Percentiles rank a stretch among this genome's conserved stretches.
These are phyloP conservation scores for Hemibagrus guttatus DNA, from an alignment of 2,797 vertebrate genomes.

Conservation along the genomic window DNA sequence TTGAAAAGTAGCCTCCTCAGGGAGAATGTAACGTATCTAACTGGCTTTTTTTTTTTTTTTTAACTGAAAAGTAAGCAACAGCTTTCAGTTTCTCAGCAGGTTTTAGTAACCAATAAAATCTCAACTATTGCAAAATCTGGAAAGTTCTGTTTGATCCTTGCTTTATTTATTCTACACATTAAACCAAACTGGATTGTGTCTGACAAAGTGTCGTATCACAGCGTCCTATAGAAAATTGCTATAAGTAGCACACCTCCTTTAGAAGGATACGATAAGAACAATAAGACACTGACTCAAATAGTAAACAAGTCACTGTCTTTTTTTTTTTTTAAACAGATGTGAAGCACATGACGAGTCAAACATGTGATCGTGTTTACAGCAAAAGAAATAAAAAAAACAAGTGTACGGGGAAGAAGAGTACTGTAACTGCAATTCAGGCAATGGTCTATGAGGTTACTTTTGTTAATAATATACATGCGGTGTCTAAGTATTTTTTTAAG, in stretches of 20 bases:
- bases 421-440: background rate
- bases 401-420: background rate
- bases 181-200: background rate
- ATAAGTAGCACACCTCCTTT: background rate
- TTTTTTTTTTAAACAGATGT: background rate
- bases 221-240: background rate
- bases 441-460: background rate
- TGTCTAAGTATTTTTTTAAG: background rate
- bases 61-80: background rate
- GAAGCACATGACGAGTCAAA: background rate
- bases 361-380: background rate
- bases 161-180: no score
- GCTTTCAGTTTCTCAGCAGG: background rate
- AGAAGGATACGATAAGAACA: background rate
- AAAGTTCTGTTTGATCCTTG: background rate
- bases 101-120: background rate
- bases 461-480: background rate
- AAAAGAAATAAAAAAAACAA: background rate
- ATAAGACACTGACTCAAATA: background rate
- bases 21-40: background rate
- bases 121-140: background rate
- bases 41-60: background rate
- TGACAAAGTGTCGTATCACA: background rate
- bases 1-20: background rate
- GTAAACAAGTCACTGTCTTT: background rate